phyloP scores from a whole-genome alignment of 1,140 invertebrate genomes.

The Dendroctonus ponderosae region DNA sequence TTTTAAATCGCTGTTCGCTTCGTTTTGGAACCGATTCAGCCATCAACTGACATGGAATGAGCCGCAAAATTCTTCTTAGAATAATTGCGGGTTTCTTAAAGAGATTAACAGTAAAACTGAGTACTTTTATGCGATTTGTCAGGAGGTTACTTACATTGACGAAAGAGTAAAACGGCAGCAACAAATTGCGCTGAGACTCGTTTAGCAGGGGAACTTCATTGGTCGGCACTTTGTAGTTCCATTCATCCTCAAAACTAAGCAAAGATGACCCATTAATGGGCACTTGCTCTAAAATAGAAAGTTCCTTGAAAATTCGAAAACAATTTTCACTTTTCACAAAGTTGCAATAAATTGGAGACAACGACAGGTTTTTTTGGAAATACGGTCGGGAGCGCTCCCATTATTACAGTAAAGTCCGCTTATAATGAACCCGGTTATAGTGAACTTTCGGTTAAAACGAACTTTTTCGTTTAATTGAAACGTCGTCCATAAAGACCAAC shows the following conservation, averaged over 20 bases:
- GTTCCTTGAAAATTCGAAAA: neutral
- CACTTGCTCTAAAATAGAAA: conserved; percentile 11
- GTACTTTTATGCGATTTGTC: neutral
- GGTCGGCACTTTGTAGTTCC: conserved; percentile 38
- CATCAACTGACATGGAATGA: no score
- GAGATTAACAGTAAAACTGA: neutral
- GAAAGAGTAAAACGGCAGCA: conserved; percentile 34
- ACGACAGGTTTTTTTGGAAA: no score
- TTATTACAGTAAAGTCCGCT: no score
- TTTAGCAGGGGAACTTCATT: conserved; percentile 38
- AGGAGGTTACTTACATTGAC: conserved; percentile 20
- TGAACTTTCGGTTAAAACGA: no score
- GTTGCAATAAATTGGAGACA: no score
- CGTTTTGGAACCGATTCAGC: neutral
- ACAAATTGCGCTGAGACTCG: conserved; percentile 22
- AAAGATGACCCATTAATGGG: conserved; percentile 1
- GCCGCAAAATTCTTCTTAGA: neutral
- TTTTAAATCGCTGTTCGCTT: neutral
- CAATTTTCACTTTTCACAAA: neutral
- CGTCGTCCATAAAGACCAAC: no score
- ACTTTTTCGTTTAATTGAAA: no score
- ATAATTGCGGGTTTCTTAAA: neutral
- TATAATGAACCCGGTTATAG: no score
- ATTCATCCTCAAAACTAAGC: conserved; percentile 40
- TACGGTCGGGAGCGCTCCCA: no score